Conservation (phyloP, 2,888 invertebrate genomes). For the Odontothrips loti region DNA sequence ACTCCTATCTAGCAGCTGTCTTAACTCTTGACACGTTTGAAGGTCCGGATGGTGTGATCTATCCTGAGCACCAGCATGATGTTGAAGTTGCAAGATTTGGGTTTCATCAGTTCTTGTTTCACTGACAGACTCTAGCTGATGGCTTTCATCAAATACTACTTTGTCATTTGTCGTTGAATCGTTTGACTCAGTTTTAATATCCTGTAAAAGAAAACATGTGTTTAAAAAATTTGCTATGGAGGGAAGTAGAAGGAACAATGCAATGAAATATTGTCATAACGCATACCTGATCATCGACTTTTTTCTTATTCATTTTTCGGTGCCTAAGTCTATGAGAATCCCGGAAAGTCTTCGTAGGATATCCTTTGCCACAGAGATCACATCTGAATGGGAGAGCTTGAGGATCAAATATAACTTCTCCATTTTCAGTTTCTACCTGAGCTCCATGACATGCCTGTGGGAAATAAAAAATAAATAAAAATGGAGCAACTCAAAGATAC, state of each 20-base stretch:
- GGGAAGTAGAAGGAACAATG: not conserved
- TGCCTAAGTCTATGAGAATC: not conserved
- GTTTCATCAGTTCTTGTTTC: too few species aligned
- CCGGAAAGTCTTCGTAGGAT: conserved; percentile 1
- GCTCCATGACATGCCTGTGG: not conserved
- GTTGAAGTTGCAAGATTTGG: not conserved
- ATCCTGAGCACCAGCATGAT: not conserved
- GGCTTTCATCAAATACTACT: not conserved
- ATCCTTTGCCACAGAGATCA: conserved; percentile 53
- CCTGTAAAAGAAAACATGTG: not conserved
- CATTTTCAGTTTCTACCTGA: not conserved
- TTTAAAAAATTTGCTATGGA: not conserved
- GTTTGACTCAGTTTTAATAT: not conserved
- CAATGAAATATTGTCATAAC: not conserved
- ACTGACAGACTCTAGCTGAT: not conserved
- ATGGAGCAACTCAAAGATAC: not conserved
- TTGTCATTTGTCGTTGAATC: not conserved
- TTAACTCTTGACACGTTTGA: not conserved
- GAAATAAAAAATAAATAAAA: not conserved
- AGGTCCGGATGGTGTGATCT: not conserved
- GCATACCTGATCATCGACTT: not conserved
- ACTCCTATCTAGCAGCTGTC: not conserved
- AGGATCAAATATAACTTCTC: not conserved
- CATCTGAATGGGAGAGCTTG: conserved; percentile 51
- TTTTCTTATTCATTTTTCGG: not conserved